Conservation (phyloP, 1,140 invertebrate species). For the Zaprionus capensis region DNA sequence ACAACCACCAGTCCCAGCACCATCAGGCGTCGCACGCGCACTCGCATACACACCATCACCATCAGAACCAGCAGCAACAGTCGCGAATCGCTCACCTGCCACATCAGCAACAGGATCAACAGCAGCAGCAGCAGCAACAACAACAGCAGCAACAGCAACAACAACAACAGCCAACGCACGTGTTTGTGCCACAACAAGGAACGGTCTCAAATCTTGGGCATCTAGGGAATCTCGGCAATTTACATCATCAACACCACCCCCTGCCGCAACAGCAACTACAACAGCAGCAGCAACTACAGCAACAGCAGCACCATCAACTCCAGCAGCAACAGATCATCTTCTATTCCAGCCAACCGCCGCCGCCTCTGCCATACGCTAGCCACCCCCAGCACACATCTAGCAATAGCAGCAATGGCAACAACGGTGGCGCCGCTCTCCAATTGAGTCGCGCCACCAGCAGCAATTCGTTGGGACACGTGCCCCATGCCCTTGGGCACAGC, state of each 20-base stretch:
- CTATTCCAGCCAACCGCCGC: slow-evolving; percentile 43
- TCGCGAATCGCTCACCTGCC: slow-evolving; percentile 21
- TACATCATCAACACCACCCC: slow-evolving; percentile 54
- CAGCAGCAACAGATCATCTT: slow-evolving; percentile 52
- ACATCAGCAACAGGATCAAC: slow-evolving; percentile 28
- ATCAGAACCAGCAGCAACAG: slow-evolving; percentile 48
- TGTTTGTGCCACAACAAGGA: slow-evolving; percentile 52
- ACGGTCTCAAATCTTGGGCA: slow-evolving; percentile 22
- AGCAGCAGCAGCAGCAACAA: slow-evolving; percentile 29
- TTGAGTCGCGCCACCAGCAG: slow-evolving; percentile 68
- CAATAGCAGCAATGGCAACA: slow-evolving; percentile 51
- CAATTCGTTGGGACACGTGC: slow-evolving; percentile 47
- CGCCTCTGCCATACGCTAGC: slow-evolving; percentile 19
- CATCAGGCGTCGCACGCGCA: slow-evolving; percentile 54
- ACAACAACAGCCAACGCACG: slow-evolving; percentile 51
- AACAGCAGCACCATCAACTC: slow-evolving; percentile 60
- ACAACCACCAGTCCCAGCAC: slow-evolving; percentile 66
- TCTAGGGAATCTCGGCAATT: slow-evolving; percentile 33
- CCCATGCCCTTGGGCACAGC: slow-evolving; percentile 25
- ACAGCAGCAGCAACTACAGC: slow-evolving; percentile 51
- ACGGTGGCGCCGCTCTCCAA: slow-evolving; percentile 70
- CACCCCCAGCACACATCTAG: slow-evolving; percentile 47
- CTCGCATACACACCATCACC: slow-evolving; percentile 61
- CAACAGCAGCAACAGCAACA: slow-evolving; percentile 32
- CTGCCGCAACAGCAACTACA: slow-evolving; percentile 40